A percentile compares a stretch with the other conserved stretches of the same genome.
Conservation (phyloP, 2,113 vertebrate genomes). For the Tragulus kanchil region DNA sequence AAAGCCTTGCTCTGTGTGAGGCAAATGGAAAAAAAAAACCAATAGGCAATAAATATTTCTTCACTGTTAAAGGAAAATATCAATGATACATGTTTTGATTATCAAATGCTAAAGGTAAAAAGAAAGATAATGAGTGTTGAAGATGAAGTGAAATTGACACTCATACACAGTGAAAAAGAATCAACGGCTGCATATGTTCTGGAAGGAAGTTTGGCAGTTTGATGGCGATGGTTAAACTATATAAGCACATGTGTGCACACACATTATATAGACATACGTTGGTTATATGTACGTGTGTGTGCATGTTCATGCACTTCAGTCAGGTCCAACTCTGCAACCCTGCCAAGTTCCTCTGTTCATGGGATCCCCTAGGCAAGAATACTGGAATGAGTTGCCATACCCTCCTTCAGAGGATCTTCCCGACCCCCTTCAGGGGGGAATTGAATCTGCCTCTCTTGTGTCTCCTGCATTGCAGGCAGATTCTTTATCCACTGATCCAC, state of each 20-base stretch:
- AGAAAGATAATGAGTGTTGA: neutral
- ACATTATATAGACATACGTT: neutral
- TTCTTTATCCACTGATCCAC: neutral
- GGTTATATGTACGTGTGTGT: neutral
- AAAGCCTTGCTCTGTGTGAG: neutral
- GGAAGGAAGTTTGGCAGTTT: neutral
- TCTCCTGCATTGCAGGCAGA: neutral
- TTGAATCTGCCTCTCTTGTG: neutral
- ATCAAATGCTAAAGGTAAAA: conserved; percentile 10
- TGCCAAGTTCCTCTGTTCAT: neutral
- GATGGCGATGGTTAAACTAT: neutral
- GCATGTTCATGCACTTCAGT: neutral
- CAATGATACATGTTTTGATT: neutral
- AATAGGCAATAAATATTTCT: neutral
- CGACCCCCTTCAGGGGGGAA: neutral
- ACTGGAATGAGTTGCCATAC: neutral
- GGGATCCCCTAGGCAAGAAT: neutral
- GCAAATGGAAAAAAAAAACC: conserved; percentile 2
- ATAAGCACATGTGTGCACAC: neutral
- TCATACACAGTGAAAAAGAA: neutral
- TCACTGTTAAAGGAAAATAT: conserved; percentile 13
- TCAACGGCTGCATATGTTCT: neutral
- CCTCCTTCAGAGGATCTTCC: neutral
- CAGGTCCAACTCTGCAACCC: neutral
- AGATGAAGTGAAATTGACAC: neutral